Conservation (phyloP, 2,113 vertebrate genomes). For the Egretta garzetta region DNA sequence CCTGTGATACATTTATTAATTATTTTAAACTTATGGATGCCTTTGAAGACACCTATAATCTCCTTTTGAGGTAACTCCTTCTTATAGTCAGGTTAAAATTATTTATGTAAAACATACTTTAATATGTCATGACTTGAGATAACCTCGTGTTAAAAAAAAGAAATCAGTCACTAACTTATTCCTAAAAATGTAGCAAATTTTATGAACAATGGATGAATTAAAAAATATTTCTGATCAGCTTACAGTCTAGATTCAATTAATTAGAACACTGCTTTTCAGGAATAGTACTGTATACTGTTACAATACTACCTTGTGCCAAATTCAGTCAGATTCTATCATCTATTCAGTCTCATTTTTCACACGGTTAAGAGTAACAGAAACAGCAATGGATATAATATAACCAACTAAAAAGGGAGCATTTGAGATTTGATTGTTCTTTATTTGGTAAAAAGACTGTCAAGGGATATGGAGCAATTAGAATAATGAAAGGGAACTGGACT, state of each 20-base stretch:
- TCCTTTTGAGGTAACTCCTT: conserved; percentile 10
- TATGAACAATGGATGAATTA: neutral
- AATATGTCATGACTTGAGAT: neutral
- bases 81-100: neutral
- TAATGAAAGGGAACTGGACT: conserved; percentile 14
- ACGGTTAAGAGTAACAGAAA: neutral
- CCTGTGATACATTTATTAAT: neutral
- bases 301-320: neutral
- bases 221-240: neutral
- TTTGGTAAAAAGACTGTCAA: neutral
- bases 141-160: neutral
- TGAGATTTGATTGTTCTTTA: neutral
- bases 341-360: neutral
- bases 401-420: neutral
- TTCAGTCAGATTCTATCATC: neutral
- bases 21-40: neutral
- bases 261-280: neutral
- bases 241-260: neutral
- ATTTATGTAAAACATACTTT: neutral
- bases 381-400: neutral
- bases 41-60: neutral
- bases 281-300: neutral
- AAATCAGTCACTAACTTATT: neutral
- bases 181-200: neutral
- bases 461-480: neutral